Percentiles rank a stretch among this genome's conserved stretches.
These are phyloP conservation scores for Tragelaphus strepsiceros DNA, from an alignment of 2,113 vertebrate genomes.

Conservation along the genomic window DNA sequence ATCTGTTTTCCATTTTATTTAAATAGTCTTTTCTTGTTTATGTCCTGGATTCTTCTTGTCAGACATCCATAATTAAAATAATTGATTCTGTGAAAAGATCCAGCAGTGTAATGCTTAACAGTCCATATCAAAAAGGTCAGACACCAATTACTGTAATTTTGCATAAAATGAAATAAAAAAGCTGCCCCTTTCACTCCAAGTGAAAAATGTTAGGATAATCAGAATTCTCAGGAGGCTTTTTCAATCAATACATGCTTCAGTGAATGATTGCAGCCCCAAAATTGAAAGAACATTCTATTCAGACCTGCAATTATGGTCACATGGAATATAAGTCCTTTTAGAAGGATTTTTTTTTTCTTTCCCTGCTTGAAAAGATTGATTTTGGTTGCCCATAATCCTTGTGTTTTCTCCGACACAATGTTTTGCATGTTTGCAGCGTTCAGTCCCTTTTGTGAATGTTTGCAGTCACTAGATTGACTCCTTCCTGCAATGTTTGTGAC, in stretches of 20 bases:
- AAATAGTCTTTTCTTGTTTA: conserved; percentile 76
- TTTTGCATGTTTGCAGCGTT: not conserved
- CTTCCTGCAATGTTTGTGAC: conserved; percentile 21
- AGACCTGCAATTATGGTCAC: conserved; percentile 53
- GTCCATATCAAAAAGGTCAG: conserved; percentile 76
- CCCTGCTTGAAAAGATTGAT: not conserved
- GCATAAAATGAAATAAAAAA: conserved; percentile 77
- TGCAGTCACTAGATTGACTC: not conserved
- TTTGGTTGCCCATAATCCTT: not conserved
- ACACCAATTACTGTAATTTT: conserved; percentile 81
- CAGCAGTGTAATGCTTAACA: conserved; percentile 70
- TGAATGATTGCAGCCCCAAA: conserved; percentile 63
- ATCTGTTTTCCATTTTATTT: conserved; percentile 70
- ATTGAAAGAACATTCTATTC: conserved; percentile 64
- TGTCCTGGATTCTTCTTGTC: conserved; percentile 64
- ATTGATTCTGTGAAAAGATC: conserved; percentile 75
- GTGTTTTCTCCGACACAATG: not conserved
- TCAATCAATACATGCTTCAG: conserved; percentile 73
- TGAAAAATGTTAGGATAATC: conserved; percentile 70
- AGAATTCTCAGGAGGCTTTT: conserved; percentile 71
- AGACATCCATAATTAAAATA: conserved; percentile 81
- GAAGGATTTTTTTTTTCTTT: not conserved
- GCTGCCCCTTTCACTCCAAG: conserved; percentile 66
- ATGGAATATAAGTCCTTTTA: conserved; percentile 26
- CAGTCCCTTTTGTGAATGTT: not conserved